Conservation (phyloP, 1,140 invertebrate genomes). For the Chlorops oryzae region DNA sequence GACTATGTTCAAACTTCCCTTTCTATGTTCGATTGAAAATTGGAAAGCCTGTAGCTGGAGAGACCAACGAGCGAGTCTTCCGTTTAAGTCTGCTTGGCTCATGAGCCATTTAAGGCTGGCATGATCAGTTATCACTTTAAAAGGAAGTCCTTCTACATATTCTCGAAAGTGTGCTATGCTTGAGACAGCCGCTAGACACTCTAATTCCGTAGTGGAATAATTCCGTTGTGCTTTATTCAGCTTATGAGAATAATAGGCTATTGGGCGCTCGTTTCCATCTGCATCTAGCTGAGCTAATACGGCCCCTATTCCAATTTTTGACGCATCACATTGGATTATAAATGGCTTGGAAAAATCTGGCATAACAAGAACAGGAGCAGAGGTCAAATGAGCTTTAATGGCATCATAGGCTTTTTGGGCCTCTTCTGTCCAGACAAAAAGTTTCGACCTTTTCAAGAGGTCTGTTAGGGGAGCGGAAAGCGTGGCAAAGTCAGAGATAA, state of each 20-base stretch:
- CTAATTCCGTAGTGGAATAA: conserved; percentile 45
- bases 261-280: conserved; percentile 20
- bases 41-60: conserved; percentile 26
- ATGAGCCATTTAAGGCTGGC: conserved; percentile 23
- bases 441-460: conserved; percentile 1
- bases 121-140: conserved; percentile 39
- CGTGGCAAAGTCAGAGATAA: conserved; percentile 15
- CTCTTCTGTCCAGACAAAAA: conserved; percentile 6
- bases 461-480: conserved; percentile 12
- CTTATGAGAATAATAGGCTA: conserved; percentile 36
- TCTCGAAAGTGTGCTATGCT: conserved; percentile 41
- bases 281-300: conserved; percentile 35
- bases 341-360: conserved; percentile 39
- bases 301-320: conserved; percentile 32
- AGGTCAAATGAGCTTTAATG: conserved; percentile 1
- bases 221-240: conserved; percentile 33
- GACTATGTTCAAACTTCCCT: conserved; percentile 27
- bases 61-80: conserved; percentile 29
- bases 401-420: conserved; percentile 2
- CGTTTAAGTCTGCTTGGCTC: conserved; percentile 40
- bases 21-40: conserved; percentile 30
- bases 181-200: conserved; percentile 46
- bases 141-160: conserved; percentile 45
- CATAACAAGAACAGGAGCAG: conserved; percentile 23
- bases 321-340: conserved; percentile 40